A percentile compares a stretch with the other conserved stretches of the same genome.
Conservation (phyloP, 1,140 invertebrate genomes). For the Cydia amplana region DNA sequence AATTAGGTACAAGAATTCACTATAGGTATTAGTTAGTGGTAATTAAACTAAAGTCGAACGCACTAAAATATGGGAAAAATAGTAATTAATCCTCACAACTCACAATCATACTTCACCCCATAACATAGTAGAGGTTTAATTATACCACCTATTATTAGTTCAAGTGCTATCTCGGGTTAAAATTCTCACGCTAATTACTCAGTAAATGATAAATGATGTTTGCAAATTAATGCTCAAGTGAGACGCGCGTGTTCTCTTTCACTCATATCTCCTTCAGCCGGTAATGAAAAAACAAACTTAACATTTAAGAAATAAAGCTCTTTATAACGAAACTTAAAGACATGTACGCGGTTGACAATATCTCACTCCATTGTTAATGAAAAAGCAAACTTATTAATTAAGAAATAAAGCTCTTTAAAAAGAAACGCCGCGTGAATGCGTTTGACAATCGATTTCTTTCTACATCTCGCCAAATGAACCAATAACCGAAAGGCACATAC, state of each 20-base stretch:
- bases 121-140: background rate
- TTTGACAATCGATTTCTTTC: constrained; percentile 13
- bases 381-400: background rate
- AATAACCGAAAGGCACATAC: background rate
- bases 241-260: background rate
- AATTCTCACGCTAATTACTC: constrained; percentile 28
- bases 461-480: background rate
- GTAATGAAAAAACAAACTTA: background rate
- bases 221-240: constrained; percentile 19
- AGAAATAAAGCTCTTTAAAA: background rate
- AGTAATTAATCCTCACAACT: too few species aligned
- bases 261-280: background rate
- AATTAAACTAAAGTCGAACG: too few species aligned
- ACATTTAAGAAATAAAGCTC: background rate
- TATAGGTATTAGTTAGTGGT: too few species aligned
- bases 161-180: constrained; percentile 18
- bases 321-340: background rate
- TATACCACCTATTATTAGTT: background rate
- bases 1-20: too few species aligned
- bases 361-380: background rate
- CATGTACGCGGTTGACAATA: background rate
- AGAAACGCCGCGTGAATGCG: background rate
- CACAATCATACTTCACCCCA: background rate
- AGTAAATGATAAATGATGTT: constrained; percentile 27
- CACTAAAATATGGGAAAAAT: too few species aligned